Evolutionary conservation across 1,140 invertebrate species (phyloP).

Genomic region (Eriocheir sinensis): DNA sequence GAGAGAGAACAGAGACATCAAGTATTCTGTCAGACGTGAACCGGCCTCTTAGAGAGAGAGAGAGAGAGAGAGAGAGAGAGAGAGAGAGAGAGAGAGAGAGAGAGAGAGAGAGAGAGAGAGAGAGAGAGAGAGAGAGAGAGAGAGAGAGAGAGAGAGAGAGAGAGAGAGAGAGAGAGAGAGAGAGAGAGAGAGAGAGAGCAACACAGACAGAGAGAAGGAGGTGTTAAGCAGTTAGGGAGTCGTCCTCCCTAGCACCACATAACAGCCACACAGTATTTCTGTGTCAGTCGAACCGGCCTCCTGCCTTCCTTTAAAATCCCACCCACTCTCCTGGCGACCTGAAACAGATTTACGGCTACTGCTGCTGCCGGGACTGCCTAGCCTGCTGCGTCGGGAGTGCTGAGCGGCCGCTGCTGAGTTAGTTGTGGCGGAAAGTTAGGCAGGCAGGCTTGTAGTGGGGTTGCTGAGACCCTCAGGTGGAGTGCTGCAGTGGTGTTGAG

Average conservation of each 20-base stretch:
- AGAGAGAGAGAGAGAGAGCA: not conserved
- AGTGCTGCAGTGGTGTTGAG: no score
- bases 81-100: slow-evolving; percentile 9
- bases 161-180: not conserved
- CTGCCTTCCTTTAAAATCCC: not conserved
- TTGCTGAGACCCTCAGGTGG: no score
- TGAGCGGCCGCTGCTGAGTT: not conserved
- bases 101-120: not conserved
- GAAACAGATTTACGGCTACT: not conserved
- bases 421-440: no score
- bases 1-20: no score
- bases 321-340: not conserved
- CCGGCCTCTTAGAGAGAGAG: slow-evolving; percentile 19
- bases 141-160: not conserved
- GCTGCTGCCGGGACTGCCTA: not conserved
- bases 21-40: no score
- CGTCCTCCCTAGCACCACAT: not conserved
- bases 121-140: not conserved
- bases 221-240: not conserved
- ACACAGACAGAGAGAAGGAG: not conserved
- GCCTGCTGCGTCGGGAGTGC: not conserved
- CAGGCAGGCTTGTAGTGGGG: no score
- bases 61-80: slow-evolving; percentile 21
- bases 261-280: not conserved
- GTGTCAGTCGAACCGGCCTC: not conserved